Evolutionary conservation across 2,797 vertebrate genomes (phyloP).

Genomic region (Chelon labrosus): DNA sequence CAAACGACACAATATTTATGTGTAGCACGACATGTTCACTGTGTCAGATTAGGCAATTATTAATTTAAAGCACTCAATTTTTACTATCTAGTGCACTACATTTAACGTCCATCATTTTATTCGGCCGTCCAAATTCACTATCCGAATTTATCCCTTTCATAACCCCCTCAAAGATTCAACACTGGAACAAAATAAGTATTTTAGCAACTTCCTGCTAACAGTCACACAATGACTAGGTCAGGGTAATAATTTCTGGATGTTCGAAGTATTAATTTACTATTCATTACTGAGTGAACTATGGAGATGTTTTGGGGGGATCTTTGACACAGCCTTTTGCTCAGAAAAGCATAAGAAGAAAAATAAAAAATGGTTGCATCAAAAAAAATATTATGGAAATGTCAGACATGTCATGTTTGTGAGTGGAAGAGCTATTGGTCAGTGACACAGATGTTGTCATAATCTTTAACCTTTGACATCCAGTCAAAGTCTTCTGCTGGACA

Average conservation of each 20-base stretch:
- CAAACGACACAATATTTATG: not conserved
- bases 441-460: too few species aligned
- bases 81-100: not conserved
- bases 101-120: not conserved
- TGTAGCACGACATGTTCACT: not conserved
- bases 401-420: too few species aligned
- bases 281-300: not conserved
- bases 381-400: too few species aligned
- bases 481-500: not conserved
- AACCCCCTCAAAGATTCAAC: not conserved
- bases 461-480: too few species aligned
- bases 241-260: not conserved
- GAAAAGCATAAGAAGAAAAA: too few species aligned
- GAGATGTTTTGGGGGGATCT: not conserved
- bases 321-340: too few species aligned
- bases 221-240: not conserved
- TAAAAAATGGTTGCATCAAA: too few species aligned
- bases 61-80: not conserved
- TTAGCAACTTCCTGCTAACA: not conserved
- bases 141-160: not conserved
- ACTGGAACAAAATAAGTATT: too few species aligned
- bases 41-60: too few species aligned
- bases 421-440: too few species aligned
- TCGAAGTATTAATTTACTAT: not conserved
- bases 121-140: not conserved